phyloP scores from a whole-genome alignment of 64 coral and sea anemone species.

The Trachythela sp. region DNA sequence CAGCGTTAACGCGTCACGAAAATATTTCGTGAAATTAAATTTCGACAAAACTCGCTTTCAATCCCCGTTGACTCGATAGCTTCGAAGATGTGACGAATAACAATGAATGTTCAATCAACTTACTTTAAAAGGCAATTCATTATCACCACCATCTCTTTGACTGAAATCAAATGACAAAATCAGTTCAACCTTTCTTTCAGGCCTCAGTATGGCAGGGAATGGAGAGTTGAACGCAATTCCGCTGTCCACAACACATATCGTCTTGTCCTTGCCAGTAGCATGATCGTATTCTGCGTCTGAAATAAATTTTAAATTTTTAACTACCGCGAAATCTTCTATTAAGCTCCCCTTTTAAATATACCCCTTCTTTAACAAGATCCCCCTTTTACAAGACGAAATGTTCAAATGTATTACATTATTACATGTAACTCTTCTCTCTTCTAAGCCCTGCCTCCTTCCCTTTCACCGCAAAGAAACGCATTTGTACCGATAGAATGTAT shows the following conservation, averaged over 20 bases:
- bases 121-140: constrained; percentile 57
- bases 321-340: not conserved
- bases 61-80: no score
- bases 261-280: not conserved
- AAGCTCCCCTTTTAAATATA: not conserved
- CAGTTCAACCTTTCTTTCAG: constrained; percentile 66
- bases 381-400: no score
- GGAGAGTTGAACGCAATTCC: constrained; percentile 88
- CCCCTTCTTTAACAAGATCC: no score
- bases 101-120: no score
- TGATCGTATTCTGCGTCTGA: not conserved
- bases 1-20: no score
- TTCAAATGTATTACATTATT: not conserved
- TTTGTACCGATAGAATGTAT: no score
- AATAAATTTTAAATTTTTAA: not conserved
- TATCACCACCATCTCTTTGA: constrained; percentile 61
- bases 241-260: constrained; percentile 59
- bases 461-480: no score
- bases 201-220: constrained; percentile 63
- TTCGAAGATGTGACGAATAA: no score
- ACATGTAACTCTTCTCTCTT: no score
- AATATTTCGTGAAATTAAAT: no score
- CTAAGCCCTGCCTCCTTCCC: no score
- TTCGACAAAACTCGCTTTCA: no score
- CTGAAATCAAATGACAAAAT: constrained; percentile 90